Evolutionary conservation across 2,888 invertebrate species (phyloP).

Genomic region (Thalpophila matura): DNA sequence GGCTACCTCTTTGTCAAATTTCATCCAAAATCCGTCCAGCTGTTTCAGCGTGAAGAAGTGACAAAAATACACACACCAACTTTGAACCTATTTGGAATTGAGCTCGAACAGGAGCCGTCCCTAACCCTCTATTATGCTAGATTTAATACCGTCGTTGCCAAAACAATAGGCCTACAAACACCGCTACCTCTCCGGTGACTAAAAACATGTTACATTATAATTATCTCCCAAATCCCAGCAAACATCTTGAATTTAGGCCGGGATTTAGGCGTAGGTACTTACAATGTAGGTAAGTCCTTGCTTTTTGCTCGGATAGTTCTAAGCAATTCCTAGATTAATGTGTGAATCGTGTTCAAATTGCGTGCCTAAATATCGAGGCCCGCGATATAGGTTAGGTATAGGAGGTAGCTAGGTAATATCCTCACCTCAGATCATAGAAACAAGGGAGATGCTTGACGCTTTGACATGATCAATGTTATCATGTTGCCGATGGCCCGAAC

Average conservation of each 20-base stretch:
- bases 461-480: no score
- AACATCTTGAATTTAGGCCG: slow-evolving; percentile 6
- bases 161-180: slow-evolving; percentile 22
- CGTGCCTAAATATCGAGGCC: slow-evolving; percentile 36
- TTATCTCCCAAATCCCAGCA: background rate
- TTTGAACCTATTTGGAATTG: no score
- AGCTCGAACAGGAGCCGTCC: background rate
- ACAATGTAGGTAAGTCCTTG: background rate
- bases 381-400: background rate
- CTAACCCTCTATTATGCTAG: background rate
- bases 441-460: no score
- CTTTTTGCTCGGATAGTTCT: slow-evolving; percentile 9
- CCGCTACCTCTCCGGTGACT: background rate
- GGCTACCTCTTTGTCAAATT: no score
- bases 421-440: no score
- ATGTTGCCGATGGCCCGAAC: no score
- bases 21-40: no score
- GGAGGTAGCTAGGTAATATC: no score
- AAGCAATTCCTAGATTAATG: slow-evolving; percentile 21
- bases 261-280: slow-evolving; percentile 9
- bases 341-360: slow-evolving; percentile 9
- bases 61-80: no score
- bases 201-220: slow-evolving; percentile 18
- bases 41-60: no score
- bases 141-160: background rate